phyloP scores from a whole-genome alignment of 2,113 vertebrate genomes.

The Cichladusa arquata region DNA sequence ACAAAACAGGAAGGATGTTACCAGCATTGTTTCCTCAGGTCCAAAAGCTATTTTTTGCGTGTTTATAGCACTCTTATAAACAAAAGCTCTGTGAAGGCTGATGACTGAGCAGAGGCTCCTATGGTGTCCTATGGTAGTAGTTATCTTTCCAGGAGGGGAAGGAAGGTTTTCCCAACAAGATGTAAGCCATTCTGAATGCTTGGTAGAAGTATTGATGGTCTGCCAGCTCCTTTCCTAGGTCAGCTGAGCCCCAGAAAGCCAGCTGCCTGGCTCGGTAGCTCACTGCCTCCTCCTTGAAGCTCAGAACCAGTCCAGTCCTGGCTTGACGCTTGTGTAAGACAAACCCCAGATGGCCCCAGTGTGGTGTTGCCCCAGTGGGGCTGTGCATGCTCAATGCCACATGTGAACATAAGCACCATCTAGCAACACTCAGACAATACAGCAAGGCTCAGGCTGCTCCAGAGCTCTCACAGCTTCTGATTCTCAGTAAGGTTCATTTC shows the following conservation, averaged over 20 bases:
- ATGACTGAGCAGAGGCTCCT: neutral
- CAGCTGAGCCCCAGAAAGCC: neutral
- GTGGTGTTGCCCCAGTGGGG: neutral
- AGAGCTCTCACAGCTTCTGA: neutral
- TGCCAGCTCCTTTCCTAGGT: neutral
- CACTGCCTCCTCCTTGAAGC: neutral
- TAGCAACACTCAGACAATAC: neutral
- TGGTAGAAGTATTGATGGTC: neutral
- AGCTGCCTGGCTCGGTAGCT: neutral
- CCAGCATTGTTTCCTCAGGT: neutral
- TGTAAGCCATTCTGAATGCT: neutral
- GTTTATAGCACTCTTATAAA: neutral
- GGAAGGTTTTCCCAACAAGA: neutral
- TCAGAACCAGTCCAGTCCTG: neutral
- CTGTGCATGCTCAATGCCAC: neutral
- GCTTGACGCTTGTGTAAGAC: neutral
- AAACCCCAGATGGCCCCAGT: neutral
- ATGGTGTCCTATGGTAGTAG: neutral
- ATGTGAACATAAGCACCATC: fast-evolving
- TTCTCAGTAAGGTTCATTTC: neutral
- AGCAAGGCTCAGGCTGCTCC: neutral
- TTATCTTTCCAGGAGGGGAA: neutral
- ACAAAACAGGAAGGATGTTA: neutral
- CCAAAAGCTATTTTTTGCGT: neutral
- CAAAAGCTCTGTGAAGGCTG: neutral